Base-by-base conservation (phyloP, 1,140 invertebrate species). In the Leptoteleia sp. region DNA sequence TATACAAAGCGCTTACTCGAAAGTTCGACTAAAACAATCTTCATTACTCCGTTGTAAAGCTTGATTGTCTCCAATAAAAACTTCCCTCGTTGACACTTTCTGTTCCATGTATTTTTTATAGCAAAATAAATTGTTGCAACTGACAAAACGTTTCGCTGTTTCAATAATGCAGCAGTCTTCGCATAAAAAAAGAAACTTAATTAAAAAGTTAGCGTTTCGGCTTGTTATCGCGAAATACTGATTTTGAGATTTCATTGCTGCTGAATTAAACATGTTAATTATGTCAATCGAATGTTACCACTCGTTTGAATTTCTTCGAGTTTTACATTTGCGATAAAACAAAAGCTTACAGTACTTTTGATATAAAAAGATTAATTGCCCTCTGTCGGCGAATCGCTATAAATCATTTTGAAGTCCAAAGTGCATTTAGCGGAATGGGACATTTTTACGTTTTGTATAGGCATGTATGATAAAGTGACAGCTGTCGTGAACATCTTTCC, bases 401-500 rank as follows among this genome's bases (percentile, higher is more conserved):
- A 59, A 31, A 59, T 45, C 40, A 59, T 59, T 29, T 22, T 15
- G 13, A 25, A 15, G 5, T n/a, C n/a, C 35, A 37, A 48, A 22
- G 3, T 59, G 27, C 35, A 43, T 19, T 17, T 7, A 15, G 13
- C 3, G 25, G 29, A 54, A 27, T 37, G 13, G 12, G 13, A 25
- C 9, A 40, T 50, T 61, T 54, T 25, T 57, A 35, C 27, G 8
- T 57, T 62, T 68, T 57, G 8, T 76, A 19, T 67, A 73, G 11
- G 67, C 59, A 61, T 13, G 54, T 61, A 55, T 31, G 54, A 75
- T 71, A 80, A 76, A 50, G 42, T 68, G 64, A 62, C 70, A 70
- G 73, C 62, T 76, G 70, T 54, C 55, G 64, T 48, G 50, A 79
- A 79, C 78, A 72, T 54, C 42, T 55, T 82, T 81, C 65, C 35